Base-by-base conservation (phyloP, 1,140 invertebrate genomes). In the Cryptotermes secundus region DNA sequence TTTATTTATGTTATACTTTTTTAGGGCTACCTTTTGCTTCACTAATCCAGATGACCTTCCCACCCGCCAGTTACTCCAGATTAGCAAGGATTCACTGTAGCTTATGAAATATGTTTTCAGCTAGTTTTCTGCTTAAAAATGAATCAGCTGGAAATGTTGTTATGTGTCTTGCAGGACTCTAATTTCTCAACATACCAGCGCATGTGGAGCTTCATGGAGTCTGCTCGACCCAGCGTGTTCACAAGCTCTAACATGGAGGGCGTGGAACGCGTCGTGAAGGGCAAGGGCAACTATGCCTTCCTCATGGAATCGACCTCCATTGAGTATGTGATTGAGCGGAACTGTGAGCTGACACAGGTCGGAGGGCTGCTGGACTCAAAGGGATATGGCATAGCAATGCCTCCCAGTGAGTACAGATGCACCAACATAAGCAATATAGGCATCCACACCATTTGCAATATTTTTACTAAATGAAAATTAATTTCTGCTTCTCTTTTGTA, bases 171-270 rank as follows among this genome's bases (percentile, higher is more conserved):
- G n/a, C 88, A 97, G 95, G 96, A 97, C 89, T 97, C 96, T 19
- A 97, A 97, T 89, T 96, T 97, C 88, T 96, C 96, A 16, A 97
- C 96, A 16, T 97, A 97, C 90, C 95, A 97, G 90, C 91, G 95
- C 79, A 98, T 98, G 96, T 98, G 96, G 96, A 95, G 95, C 3
- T 96, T 96, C 87, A 98, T 98, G 96, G 96, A 97, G 88, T 96
- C 95, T 0, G 93, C 95, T 24, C 91, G 95, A 80, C 96, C 96
- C 0, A 93, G 95, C 0, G 96, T 97, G 24, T 97, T 98, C 88
- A 96, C 96, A 3, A 92, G 92, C 82, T 96, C 93, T 86, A 98
- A 97, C 89, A 92, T 93, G 12, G 96, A 97, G 89, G 97, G 97
- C 0, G 96, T 97, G 2, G 95, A 97, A 34, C 91, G 95, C 42